phyloP scores from a whole-genome alignment of 2,888 invertebrate species.

The Vandiemenella viatica region DNA sequence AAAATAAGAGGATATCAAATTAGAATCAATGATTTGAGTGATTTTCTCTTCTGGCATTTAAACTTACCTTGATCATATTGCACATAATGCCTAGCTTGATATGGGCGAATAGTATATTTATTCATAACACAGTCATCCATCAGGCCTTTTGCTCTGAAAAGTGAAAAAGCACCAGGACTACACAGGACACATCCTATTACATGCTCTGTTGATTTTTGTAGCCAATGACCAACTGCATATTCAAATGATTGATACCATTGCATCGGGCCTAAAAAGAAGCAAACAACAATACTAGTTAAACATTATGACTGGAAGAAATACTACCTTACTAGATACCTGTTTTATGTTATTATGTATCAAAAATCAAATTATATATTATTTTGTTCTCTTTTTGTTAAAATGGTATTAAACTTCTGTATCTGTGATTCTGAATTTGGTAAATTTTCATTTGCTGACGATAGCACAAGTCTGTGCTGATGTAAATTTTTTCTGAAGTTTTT shows the following conservation, averaged over 20 bases:
- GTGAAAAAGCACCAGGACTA: conserved; percentile 94
- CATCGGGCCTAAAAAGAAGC: conserved; percentile 92
- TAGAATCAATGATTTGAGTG: too few species aligned
- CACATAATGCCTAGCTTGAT: conserved; percentile 91
- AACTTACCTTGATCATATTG: conserved; percentile 87
- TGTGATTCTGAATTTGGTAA: too few species aligned
- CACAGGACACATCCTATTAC: conserved; percentile 99
- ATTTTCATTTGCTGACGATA: too few species aligned
- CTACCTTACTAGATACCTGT: too few species aligned
- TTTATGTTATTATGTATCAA: too few species aligned
- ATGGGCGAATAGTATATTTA: conserved; percentile 79
- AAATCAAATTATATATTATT: too few species aligned
- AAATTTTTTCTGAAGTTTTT: neutral
- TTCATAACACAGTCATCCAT: conserved; percentile 99
- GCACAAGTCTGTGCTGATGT: too few species aligned
- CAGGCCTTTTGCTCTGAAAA: conserved; percentile 91
- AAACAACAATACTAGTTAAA: neutral
- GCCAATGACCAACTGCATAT: conserved; percentile 99
- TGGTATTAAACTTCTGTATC: too few species aligned
- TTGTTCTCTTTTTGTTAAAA: too few species aligned
- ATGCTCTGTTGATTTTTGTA: conserved; percentile 98
- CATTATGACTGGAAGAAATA: too few species aligned
- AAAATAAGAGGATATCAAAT: too few species aligned
- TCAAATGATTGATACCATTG: conserved; percentile 99
- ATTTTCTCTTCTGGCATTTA: neutral